Percentiles rank a stretch among this genome's conserved stretches.
Evolutionary conservation across 1,140 invertebrate species (phyloP).

Genomic region (Drosophila quadrilineata): DNA sequence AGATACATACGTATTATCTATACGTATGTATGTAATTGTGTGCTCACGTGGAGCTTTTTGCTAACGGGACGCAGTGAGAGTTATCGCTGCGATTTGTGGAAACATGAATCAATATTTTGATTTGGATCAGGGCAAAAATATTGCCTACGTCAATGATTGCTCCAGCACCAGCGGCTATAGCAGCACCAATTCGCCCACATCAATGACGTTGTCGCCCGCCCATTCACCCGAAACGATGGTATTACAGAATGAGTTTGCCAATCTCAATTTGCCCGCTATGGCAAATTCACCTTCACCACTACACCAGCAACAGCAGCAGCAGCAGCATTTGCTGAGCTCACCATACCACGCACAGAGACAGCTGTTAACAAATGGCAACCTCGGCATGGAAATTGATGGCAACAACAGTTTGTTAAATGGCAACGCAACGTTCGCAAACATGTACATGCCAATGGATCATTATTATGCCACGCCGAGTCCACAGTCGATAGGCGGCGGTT

Average conservation of each 20-base stretch:
- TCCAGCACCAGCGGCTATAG: slow-evolving; percentile 73
- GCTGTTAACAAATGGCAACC: slow-evolving; percentile 44
- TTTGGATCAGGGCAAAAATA: slow-evolving; percentile 62
- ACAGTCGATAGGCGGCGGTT: slow-evolving; percentile 8
- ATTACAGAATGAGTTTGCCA: slow-evolving; percentile 65
- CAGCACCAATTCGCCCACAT: slow-evolving; percentile 56
- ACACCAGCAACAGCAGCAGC: slow-evolving; percentile 11
- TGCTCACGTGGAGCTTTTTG: slow-evolving; percentile 24
- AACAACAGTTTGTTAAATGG: slow-evolving; percentile 35
- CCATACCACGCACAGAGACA: slow-evolving; percentile 45
- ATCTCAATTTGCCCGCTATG: slow-evolving; percentile 55
- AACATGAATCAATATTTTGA: slow-evolving; percentile 64
- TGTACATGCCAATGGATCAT: slow-evolving; percentile 56
- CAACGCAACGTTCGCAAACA: slow-evolving; percentile 45
- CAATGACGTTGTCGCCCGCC: slow-evolving; percentile 56
- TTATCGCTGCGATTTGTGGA: neutral
- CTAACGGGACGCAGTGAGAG: neutral
- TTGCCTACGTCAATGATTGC: slow-evolving; percentile 60
- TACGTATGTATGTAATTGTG: neutral
- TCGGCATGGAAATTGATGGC: slow-evolving; percentile 31
- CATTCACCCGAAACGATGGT: slow-evolving; percentile 55
- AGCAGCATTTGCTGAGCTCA: slow-evolving; percentile 38
- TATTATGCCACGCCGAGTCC: slow-evolving; percentile 28
- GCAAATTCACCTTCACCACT: slow-evolving; percentile 56
- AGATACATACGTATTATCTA: neutral